Percentiles rank a stretch among this genome's conserved stretches.
phyloP scores from a whole-genome alignment of 1,140 invertebrate genomes.

The Calephelis nemesis region DNA sequence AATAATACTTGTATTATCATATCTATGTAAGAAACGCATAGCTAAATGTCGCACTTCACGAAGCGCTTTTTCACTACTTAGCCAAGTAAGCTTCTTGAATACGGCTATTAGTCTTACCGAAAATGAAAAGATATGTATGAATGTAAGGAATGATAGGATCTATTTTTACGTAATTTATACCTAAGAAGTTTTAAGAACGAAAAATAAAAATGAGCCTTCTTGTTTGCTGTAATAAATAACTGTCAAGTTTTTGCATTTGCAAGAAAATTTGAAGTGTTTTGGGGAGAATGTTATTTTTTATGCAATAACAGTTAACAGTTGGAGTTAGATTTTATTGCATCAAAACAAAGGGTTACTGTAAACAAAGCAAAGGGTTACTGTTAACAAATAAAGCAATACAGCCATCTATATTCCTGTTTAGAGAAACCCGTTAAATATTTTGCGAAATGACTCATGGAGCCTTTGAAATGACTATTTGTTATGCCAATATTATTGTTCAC shows the following conservation, averaged over 20 bases:
- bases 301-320: constrained; percentile 34
- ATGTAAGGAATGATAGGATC: too few species aligned
- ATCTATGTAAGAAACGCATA: too few species aligned
- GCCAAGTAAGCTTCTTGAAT: too few species aligned
- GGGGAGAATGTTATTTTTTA: constrained; percentile 30
- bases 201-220: background rate
- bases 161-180: too few species aligned
- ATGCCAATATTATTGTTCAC: background rate
- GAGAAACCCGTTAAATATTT: constrained; percentile 34
- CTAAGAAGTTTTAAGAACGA: background rate
- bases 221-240: constrained; percentile 19
- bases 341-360: constrained; percentile 33
- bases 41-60: too few species aligned
- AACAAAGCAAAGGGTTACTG: constrained; percentile 35
- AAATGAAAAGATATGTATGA: too few species aligned
- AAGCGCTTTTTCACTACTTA: too few species aligned
- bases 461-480: background rate
- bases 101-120: too few species aligned
- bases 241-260: constrained; percentile 23
- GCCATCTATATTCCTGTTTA: constrained; percentile 32
- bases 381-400: constrained; percentile 32
- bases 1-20: too few species aligned
- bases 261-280: constrained; percentile 25
- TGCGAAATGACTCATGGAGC: constrained; percentile 31
- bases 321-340: constrained; percentile 23